phyloP scores from a whole-genome alignment of 2,888 invertebrate species.

The Drosophila setosimentum region DNA sequence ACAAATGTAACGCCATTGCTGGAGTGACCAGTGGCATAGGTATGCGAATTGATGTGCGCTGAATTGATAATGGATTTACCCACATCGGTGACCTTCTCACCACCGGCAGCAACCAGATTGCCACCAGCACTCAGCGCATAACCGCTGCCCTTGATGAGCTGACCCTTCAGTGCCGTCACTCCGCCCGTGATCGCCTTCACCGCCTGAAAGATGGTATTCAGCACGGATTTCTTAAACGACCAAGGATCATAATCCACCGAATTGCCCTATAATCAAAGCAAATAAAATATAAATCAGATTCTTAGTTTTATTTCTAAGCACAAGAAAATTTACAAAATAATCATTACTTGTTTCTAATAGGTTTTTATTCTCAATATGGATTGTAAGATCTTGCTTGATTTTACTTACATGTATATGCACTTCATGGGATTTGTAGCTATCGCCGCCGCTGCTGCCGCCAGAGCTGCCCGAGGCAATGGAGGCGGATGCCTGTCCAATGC shows the following conservation, averaged over 20 bases:
- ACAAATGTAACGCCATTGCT: conserved; percentile 63
- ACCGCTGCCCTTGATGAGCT: conserved; percentile 94
- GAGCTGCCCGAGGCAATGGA: conserved; percentile 85
- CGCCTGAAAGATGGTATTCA: conserved; percentile 93
- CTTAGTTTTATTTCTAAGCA: background rate
- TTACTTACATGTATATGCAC: conserved; percentile 76
- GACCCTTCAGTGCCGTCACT: conserved; percentile 94
- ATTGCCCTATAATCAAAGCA: conserved; percentile 71
- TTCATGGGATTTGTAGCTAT: conserved; percentile 75
- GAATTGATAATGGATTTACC: conserved; percentile 92
- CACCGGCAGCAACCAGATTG: conserved; percentile 90
- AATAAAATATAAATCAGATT: background rate
- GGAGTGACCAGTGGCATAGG: conserved; percentile 71
- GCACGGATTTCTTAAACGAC: conserved; percentile 92
- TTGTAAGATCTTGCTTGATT: background rate
- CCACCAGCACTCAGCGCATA: conserved; percentile 88
- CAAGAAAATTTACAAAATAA: background rate
- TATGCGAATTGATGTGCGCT: conserved; percentile 88
- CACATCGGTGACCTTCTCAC: conserved; percentile 91
- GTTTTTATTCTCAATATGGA: background rate
- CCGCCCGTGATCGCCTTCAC: conserved; percentile 95
- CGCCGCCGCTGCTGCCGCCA: conserved; percentile 80
- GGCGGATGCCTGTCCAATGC: conserved; percentile 84
- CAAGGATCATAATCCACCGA: conserved; percentile 88
- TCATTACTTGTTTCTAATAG: background rate